Base-by-base conservation (phyloP, 2,888 invertebrate genomes). In the Scaptomyza cyrtandrae region DNA sequence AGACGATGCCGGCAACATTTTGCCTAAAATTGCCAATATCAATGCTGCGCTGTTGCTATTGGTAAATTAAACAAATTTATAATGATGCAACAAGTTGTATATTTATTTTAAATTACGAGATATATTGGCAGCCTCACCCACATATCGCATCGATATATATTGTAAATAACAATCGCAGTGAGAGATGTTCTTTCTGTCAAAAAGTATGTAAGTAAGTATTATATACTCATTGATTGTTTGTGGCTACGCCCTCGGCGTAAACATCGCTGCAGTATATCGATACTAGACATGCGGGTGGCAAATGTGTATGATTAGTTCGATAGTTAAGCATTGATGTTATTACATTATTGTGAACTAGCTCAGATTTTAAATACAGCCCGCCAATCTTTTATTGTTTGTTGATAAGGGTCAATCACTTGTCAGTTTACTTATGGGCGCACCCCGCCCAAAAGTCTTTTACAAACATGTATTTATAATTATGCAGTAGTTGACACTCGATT, bases 91-190 rank as follows among this genome's bases (percentile, higher is more conserved):
- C 6, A 13, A 31, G 7, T 48, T 48, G 3, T 0, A 35, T 19
- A 13, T 19, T 13, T 19, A 9, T 33, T 13, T 49, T 6, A 1
- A 1, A 13, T 13, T 33, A 49, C 16, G 7, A 7, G 1, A 33
- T 37, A n/a, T 3, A n/a, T 3, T 78, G 69, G 84, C 72, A 80
- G 78, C 78, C 68, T 76, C 78, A 72, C 75, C 84, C 75, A 78
- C 77, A 0, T 16, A 14, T 27, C 35, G n/a, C 10, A 46, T 33
- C 45, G 7, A 48, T 56, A 13, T 59, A 57, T 71, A 71, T 75
- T 45, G 3, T 3, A 9, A 14, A 4, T 49, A 48, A 33, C 27
- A 61, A 0, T 4, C 11, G 10, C 10, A 6, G 11, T 29, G n/a
- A 14, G 14, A 13, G 16, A 16, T 41, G 10, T 10, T 10, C 41